Percentiles rank a stretch among this genome's conserved stretches.
These are phyloP conservation scores for Knipowitschia caucasica DNA, from an alignment of 2,797 vertebrate species.

Conservation along the genomic window DNA sequence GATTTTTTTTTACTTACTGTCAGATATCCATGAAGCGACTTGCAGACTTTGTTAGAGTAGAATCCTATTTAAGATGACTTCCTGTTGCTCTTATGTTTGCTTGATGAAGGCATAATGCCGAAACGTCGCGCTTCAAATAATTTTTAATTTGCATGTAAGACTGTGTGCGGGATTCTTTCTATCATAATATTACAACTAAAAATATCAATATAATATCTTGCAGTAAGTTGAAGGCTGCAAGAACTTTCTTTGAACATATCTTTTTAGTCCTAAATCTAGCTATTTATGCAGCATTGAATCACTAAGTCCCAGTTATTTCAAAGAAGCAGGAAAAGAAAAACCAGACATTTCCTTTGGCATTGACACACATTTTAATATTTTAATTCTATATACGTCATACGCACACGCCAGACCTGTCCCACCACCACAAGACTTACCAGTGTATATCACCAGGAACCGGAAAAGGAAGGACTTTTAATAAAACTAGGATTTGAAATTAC, in stretches of 20 bases:
- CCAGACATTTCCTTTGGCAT: slow-evolving; percentile 71
- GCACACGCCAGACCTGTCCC: slow-evolving; percentile 82
- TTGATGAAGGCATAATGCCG: too few relatives aligned
- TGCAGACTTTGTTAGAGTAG: neutral
- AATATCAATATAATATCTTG: too few relatives aligned
- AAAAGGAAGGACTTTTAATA: slow-evolving; percentile 43
- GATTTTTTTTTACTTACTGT: neutral
- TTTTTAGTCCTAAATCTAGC: too few relatives aligned
- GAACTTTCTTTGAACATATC: too few relatives aligned
- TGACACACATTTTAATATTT: slow-evolving; percentile 93
- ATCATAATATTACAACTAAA: too few relatives aligned
- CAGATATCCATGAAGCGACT: neutral
- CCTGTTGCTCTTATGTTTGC: too few relatives aligned
- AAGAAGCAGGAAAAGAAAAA: neutral
- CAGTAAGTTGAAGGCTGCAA: too few relatives aligned
- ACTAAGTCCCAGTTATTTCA: neutral
- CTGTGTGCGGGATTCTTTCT: too few relatives aligned
- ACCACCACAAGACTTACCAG: slow-evolving; percentile 62
- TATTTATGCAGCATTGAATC: too few relatives aligned
- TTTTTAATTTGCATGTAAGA: too few relatives aligned
- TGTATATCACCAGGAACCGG: slow-evolving; percentile 52
- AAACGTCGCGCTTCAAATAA: too few relatives aligned
- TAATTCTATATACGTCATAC: slow-evolving; percentile 80
- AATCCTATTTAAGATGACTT: too few relatives aligned
- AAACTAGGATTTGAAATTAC: slow-evolving; percentile 39